These are phyloP conservation scores for Maccullochella peelii DNA, from an alignment of 2,113 vertebrate genomes.

Conservation along the genomic window DNA sequence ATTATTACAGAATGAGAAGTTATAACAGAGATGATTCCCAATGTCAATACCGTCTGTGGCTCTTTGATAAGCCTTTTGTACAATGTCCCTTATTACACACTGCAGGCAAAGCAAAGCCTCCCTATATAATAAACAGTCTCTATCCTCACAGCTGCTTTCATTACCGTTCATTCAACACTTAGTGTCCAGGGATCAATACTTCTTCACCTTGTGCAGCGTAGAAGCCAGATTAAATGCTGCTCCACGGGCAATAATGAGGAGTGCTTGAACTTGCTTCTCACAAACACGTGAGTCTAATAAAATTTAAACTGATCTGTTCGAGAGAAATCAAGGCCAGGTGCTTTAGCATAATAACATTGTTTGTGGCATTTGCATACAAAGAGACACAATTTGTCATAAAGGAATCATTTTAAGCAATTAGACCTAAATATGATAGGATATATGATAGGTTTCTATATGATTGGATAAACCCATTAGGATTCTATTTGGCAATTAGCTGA, in stretches of 20 bases:
- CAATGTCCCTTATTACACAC: conserved; percentile 20
- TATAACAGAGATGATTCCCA: background rate
- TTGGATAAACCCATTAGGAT: conserved; percentile 1
- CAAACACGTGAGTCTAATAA: conserved; percentile 14
- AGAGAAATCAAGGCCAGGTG: conserved; percentile 10
- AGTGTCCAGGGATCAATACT: conserved; percentile 68
- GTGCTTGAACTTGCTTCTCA: conserved; percentile 38
- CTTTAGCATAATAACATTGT: background rate
- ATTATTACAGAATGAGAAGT: background rate
- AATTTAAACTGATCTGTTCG: conserved; percentile 22
- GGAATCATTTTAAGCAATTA: background rate
- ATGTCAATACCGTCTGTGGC: background rate
- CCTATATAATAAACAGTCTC: conserved; percentile 46
- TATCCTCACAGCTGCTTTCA: conserved; percentile 58
- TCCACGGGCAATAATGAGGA: conserved; percentile 63
- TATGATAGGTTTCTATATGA: background rate
- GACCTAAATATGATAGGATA: background rate
- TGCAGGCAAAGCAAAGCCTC: conserved; percentile 34
- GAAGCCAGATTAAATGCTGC: conserved; percentile 58
- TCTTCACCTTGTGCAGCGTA: conserved; percentile 61
- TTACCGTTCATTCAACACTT: conserved; percentile 66
- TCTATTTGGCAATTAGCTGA: background rate
- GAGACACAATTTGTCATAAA: background rate
- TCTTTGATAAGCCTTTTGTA: conserved; percentile 9
- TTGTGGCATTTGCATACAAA: conserved; percentile 5